Conservation (phyloP, 2,888 invertebrate species). For the Eilema depressum region DNA sequence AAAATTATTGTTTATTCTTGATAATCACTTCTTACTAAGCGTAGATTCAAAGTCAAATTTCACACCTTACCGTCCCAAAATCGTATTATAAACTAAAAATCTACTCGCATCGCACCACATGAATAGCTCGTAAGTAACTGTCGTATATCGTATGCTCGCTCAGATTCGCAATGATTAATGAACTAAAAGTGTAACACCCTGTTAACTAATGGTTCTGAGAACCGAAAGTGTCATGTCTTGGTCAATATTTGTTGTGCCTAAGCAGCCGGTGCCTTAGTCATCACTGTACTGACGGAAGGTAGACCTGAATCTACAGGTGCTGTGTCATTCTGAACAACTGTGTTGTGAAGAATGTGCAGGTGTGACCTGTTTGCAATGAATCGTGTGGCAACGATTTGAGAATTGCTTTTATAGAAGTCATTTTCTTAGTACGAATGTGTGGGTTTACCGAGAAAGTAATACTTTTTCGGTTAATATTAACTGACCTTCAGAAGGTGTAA, state of each 20-base stretch:
- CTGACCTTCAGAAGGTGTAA: no score
- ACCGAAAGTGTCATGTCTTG: not conserved
- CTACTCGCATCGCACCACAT: no score
- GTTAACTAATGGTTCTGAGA: conserved; percentile 8
- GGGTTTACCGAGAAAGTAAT: no score
- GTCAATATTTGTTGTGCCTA: conserved; percentile 8
- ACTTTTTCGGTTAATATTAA: no score
- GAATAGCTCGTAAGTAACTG: no score
- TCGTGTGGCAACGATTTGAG: not conserved
- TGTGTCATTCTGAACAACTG: conserved; percentile 21
- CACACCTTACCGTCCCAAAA: no score
- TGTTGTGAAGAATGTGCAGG: conserved; percentile 12
- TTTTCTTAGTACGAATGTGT: not conserved
- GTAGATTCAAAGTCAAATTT: no score
- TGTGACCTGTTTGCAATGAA: conserved; percentile 8
- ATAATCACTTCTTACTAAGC: no score
- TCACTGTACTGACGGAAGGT: conserved; percentile 29
- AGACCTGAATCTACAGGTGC: conserved; percentile 23
- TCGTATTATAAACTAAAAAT: no score
- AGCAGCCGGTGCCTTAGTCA: conserved; percentile 28
- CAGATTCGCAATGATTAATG: not conserved
- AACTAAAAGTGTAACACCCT: not conserved
- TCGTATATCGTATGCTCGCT: not conserved
- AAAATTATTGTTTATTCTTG: no score
- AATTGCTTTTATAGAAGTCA: not conserved